phyloP scores from a whole-genome alignment of 2,797 vertebrate species.

The Brachyalestes nurse region DNA sequence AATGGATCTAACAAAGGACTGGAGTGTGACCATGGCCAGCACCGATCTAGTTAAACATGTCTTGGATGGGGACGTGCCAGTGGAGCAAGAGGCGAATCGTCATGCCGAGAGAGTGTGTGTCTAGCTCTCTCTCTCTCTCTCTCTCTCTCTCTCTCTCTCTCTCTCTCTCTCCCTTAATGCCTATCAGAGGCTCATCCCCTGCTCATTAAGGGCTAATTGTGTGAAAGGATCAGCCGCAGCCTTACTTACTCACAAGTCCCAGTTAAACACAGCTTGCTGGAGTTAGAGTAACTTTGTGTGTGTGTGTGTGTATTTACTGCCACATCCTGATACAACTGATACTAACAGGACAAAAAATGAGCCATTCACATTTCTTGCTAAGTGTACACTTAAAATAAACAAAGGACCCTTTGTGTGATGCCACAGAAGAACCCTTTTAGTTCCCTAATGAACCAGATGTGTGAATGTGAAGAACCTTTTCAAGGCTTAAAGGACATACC shows the following conservation, averaged over 20 bases:
- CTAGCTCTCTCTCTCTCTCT: neutral
- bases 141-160: neutral
- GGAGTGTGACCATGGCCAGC: neutral
- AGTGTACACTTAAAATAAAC: too few relatives aligned
- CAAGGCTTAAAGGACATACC: too few relatives aligned
- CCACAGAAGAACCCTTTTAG: too few relatives aligned
- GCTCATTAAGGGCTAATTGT: constrained; percentile 39
- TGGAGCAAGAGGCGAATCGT: neutral
- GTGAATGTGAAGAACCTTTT: too few relatives aligned
- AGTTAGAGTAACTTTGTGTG: constrained; percentile 46
- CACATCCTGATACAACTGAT: neutral
- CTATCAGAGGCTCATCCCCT: constrained; percentile 8
- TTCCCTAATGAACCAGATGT: too few relatives aligned
- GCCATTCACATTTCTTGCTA: neutral
- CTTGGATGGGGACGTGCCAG: neutral
- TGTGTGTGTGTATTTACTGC: neutral
- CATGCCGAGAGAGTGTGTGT: neutral
- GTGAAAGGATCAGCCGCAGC: constrained; percentile 46
- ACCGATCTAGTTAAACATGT: neutral
- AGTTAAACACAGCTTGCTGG: constrained; percentile 47
- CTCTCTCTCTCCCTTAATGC: neutral
- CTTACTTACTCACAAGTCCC: constrained; percentile 43
- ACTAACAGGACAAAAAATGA: neutral
- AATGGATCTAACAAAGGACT: neutral
- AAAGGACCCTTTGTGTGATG: too few relatives aligned